A percentile compares a stretch with the other conserved stretches of the same genome.
phyloP scores from a whole-genome alignment of 2,797 vertebrate genomes.

The Sebastes minor region DNA sequence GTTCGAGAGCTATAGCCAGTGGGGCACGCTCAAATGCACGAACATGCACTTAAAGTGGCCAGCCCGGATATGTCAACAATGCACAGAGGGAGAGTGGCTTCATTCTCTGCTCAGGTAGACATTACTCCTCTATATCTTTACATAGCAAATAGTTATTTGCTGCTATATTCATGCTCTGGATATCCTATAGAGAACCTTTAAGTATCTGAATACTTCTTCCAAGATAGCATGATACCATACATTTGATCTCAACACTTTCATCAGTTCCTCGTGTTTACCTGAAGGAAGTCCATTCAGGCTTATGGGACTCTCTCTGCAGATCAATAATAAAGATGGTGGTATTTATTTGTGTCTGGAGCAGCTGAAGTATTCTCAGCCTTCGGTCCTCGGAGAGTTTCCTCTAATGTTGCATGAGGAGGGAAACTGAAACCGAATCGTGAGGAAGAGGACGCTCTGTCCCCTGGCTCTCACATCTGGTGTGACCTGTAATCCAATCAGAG shows the following conservation, averaged over 20 bases:
- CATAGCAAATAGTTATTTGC: too few species aligned
- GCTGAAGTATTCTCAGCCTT: constrained; percentile 37
- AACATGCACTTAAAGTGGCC: too few species aligned
- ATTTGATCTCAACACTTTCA: not conserved
- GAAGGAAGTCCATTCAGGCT: constrained; percentile 20
- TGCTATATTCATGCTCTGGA: not conserved
- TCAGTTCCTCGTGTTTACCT: not conserved
- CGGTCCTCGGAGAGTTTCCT: constrained; percentile 58
- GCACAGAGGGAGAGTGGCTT: too few species aligned
- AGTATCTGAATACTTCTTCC: not conserved
- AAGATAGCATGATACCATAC: not conserved
- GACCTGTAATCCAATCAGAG: constrained; percentile 79
- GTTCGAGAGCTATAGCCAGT: too few species aligned
- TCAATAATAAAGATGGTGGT: constrained; percentile 40
- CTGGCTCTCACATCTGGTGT: constrained; percentile 73
- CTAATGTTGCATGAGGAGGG: constrained; percentile 56
- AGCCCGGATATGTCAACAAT: too few species aligned
- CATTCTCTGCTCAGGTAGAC: too few species aligned
- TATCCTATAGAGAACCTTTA: too few species aligned
- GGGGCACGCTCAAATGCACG: too few species aligned
- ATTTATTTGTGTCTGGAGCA: constrained; percentile 65
- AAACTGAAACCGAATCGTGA: constrained; percentile 71
- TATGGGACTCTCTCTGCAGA: constrained; percentile 41
- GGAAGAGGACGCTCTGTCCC: constrained; percentile 46
- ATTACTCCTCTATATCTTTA: too few species aligned